phyloP scores from a whole-genome alignment of 2,797 vertebrate species.

The Enteromius paludinosus region DNA sequence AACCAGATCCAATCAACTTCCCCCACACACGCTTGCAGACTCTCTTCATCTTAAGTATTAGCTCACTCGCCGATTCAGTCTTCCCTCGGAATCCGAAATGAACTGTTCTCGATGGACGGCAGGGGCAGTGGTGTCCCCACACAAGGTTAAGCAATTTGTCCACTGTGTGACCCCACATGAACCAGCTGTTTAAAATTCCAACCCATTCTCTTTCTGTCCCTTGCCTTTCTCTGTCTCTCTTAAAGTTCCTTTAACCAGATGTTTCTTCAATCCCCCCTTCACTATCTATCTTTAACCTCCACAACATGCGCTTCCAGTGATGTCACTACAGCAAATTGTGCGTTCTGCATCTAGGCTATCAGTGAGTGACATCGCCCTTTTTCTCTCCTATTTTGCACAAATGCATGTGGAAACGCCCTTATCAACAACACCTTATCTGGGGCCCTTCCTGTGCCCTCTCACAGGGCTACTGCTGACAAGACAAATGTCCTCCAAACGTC shows the following conservation, averaged over 20 bases:
- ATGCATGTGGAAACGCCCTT: conserved; percentile 56
- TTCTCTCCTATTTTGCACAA: conserved; percentile 20
- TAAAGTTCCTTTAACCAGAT: conserved; percentile 3
- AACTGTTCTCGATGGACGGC: neutral
- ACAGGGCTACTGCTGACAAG: conserved; percentile 28
- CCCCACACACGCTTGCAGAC: conserved; percentile 2
- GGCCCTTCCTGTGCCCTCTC: conserved; percentile 65
- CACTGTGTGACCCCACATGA: conserved; percentile 21
- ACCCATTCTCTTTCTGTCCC: neutral
- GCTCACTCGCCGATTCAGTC: neutral
- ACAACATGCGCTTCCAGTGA: conserved; percentile 47
- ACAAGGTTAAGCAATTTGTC: conserved; percentile 46
- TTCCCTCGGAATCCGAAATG: neutral
- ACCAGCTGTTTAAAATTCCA: conserved; percentile 40
- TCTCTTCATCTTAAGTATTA: neutral
- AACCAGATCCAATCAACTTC: conserved; percentile 25
- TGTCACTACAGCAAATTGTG: conserved; percentile 64
- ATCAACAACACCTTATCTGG: conserved; percentile 69
- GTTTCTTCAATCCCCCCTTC: conserved; percentile 36
- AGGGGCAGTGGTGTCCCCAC: neutral
- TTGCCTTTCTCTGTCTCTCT: neutral
- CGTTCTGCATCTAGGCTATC: conserved; percentile 66
- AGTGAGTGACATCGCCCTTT: conserved; percentile 26
- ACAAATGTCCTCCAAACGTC: conserved; percentile 52
- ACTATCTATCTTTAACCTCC: neutral